phyloP scores from a whole-genome alignment of 2,797 vertebrate genomes.

The Characodon lateralis region DNA sequence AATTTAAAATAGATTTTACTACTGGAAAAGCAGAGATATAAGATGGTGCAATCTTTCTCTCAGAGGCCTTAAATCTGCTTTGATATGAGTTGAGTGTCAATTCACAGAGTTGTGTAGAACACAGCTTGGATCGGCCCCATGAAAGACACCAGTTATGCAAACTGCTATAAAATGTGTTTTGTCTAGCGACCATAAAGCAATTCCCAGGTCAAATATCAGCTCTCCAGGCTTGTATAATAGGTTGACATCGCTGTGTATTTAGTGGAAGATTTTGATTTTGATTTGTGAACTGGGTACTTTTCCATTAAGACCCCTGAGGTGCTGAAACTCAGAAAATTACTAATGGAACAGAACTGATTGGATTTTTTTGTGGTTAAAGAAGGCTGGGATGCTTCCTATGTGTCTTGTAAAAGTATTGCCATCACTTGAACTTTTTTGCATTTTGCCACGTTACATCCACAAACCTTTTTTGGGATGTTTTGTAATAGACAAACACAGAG shows the following conservation, averaged over 20 bases:
- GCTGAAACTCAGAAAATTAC: constrained; percentile 35
- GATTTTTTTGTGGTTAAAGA: not conserved
- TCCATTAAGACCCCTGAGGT: constrained; percentile 47
- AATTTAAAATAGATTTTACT: not conserved
- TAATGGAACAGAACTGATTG: not conserved
- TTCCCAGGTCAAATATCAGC: constrained; percentile 69
- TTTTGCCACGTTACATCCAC: not conserved
- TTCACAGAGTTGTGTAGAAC: constrained; percentile 15
- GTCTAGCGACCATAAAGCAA: constrained; percentile 66
- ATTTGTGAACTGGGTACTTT: constrained; percentile 36
- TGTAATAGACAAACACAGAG: not conserved
- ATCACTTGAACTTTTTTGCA: not conserved
- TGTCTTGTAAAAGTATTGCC: not conserved
- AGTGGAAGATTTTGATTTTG: constrained; percentile 38
- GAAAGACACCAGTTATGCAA: constrained; percentile 56
- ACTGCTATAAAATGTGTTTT: constrained; percentile 62
- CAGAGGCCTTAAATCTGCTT: not conserved
- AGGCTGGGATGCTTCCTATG: not conserved
- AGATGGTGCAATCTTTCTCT: not conserved
- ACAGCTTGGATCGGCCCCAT: not conserved
- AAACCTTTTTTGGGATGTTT: not conserved
- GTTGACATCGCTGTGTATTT: constrained; percentile 40
- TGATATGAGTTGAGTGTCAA: constrained; percentile 19
- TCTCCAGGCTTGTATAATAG: constrained; percentile 47
- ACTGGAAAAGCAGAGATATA: not conserved